These are phyloP conservation scores for Selene dorsalis DNA, from an alignment of 2,797 vertebrate genomes.

Conservation along the genomic window DNA sequence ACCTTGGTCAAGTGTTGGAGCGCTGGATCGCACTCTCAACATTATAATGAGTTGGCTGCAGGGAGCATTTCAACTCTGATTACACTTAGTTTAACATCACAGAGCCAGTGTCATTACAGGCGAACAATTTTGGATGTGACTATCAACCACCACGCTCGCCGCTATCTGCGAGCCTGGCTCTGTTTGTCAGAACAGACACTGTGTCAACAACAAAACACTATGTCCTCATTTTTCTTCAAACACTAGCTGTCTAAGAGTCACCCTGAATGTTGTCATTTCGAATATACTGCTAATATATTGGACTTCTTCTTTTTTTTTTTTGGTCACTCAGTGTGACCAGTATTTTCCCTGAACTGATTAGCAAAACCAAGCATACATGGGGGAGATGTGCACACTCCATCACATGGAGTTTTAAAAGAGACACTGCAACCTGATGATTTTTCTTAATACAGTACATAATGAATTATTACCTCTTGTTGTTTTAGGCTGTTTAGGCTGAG, in stretches of 20 bases:
- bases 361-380: not conserved
- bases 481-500: not conserved
- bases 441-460: not conserved
- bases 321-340: not conserved
- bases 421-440: not conserved
- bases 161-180: not conserved
- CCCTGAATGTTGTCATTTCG: not conserved
- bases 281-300: not conserved
- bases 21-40: constrained; percentile 1
- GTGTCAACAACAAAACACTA: constrained; percentile 9
- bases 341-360: no score
- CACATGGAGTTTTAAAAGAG: not conserved
- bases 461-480: not conserved
- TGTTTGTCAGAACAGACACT: not conserved
- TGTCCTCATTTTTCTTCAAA: not conserved
- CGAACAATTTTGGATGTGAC: constrained; percentile 12
- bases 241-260: no score
- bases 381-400: not conserved
- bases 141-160: constrained; percentile 19
- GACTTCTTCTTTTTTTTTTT: not conserved
- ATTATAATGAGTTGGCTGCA: constrained; percentile 3
- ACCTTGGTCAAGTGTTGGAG: not conserved
- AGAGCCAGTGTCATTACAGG: constrained; percentile 1
- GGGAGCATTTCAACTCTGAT: constrained; percentile 18
- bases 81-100: constrained; percentile 20